Conservation (phyloP, 2,113 vertebrate genomes). For the Oxygymnocypris stewartii region DNA sequence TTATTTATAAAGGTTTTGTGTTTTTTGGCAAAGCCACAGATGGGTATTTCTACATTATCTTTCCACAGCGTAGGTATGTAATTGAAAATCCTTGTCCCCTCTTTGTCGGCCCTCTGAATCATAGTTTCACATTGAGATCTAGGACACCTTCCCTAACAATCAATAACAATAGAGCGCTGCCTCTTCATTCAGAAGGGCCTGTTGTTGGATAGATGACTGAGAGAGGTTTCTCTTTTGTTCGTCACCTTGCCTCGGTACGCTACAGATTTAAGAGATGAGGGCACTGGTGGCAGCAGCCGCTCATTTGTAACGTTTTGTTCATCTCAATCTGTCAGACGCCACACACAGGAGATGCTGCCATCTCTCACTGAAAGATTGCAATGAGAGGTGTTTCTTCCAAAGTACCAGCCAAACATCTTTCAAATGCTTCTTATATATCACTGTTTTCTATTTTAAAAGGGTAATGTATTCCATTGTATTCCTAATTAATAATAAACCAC, state of each 20-base stretch:
- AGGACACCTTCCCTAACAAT: constrained; percentile 49
- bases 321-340: background rate
- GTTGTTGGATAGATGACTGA: constrained; percentile 20
- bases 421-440: background rate
- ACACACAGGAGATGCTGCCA: background rate
- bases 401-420: background rate
- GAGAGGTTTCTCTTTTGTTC: constrained; percentile 38
- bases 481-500: no score
- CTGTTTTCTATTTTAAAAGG: no score
- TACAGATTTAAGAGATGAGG: constrained; percentile 41
- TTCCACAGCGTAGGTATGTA: background rate
- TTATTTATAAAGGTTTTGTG: background rate
- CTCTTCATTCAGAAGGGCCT: constrained; percentile 47
- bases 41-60: constrained; percentile 27
- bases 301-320: constrained; percentile 39
- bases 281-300: constrained; percentile 15
- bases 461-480: no score
- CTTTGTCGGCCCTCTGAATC: constrained; percentile 42
- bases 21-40: constrained; percentile 20
- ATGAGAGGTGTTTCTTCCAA: background rate
- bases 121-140: constrained; percentile 49
- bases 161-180: constrained; percentile 49
- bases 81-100: constrained; percentile 45
- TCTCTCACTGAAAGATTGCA: background rate
- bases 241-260: constrained; percentile 16